Evolutionary conservation across 1,140 invertebrate species (phyloP), one percentile per base, ranked within the genome.

Genomic region (Kradibia gibbosae): DNA sequence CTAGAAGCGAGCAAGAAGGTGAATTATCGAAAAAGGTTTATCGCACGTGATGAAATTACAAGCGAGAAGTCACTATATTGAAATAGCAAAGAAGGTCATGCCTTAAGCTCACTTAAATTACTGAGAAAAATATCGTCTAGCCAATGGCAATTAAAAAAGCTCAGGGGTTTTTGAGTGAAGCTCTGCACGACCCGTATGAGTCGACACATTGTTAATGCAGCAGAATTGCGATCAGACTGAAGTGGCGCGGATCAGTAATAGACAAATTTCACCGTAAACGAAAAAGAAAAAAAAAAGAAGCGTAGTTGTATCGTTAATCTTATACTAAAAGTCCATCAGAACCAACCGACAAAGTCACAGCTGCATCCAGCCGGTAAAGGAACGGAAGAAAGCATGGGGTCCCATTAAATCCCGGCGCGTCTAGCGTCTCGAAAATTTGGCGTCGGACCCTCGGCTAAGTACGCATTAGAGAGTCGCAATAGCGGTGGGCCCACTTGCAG

Each of bases 401-500:
- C 17, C 22, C 53, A 31, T 57, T n/a, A 57, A 60, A 20, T 11
- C 60, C 39, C 15, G 25, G 25, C 28, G 39, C 73, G 31, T 31
- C 72, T 55, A 36, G 25, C 10, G 75, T 13, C n/a, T 15, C 39
- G 67, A 48, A 72, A 20, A 15, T 45, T 36, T 1, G 45, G 36
- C 25, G 42, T 45, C 48, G 71, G 45, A 20, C 28, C 15, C n/a
- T 67, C 60, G 72, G 36, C 60, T 72, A 65, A 75, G 45, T 55
- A 60, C 39, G 42, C 42, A 60, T 57, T 15, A 8, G 42, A 80
- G 48, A 73, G 53, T 39, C 34, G 73, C 73, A 74, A 50, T 74
- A 8, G 3, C 53, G 28, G 25, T 34, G 25, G 7, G 25, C 34
- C 25, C 25, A 57, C 22, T 5, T 22, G 55, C 22, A n/a, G n/a